Conservation (phyloP, 2,113 vertebrate genomes). For the Synodontis membranacea region DNA sequence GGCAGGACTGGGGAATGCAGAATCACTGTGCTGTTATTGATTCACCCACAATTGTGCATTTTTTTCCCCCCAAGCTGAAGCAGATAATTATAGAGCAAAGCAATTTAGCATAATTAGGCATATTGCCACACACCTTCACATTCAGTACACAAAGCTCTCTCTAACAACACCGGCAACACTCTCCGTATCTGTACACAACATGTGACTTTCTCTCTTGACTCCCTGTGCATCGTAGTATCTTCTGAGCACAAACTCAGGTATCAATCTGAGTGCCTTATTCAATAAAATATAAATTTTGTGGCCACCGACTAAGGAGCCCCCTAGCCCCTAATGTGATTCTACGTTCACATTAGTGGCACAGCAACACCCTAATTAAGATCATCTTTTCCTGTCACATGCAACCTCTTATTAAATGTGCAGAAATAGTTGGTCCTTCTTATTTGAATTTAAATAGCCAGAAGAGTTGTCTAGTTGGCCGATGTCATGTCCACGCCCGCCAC, state of each 20-base stretch:
- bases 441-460: too few species aligned
- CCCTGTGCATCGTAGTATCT: background rate
- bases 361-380: background rate
- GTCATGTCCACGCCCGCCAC: too few species aligned
- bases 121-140: background rate
- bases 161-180: background rate
- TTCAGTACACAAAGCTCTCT: background rate
- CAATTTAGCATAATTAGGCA: conserved; percentile 47
- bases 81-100: conserved; percentile 42
- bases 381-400: too few species aligned
- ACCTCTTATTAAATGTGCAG: too few species aligned
- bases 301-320: background rate
- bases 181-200: background rate
- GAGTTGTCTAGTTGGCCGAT: too few species aligned
- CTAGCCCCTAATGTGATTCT: too few species aligned
- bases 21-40: conserved; percentile 33
- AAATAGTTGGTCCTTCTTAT: background rate
- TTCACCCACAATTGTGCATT: conserved; percentile 29
- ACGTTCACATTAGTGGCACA: background rate
- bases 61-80: background rate
- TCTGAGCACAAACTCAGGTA: background rate
- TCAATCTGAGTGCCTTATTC: background rate
- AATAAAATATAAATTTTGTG: background rate
- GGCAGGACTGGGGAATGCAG: conserved; percentile 10
- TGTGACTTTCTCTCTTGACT: background rate